Conservation (phyloP, 2,113 vertebrate species). For the Lycaon pictus region DNA sequence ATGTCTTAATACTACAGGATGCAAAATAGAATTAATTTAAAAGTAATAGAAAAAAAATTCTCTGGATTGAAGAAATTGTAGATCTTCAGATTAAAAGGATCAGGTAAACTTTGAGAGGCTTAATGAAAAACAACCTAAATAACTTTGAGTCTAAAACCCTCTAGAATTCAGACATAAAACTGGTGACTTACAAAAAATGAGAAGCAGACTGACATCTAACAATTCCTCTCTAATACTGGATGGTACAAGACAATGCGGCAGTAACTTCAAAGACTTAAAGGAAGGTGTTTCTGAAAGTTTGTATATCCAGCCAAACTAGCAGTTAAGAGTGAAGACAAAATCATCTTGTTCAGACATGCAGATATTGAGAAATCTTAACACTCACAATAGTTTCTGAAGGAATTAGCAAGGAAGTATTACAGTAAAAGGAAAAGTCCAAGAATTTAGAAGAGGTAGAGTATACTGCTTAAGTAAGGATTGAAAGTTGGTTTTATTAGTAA, state of each 20-base stretch:
- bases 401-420: constrained; percentile 36
- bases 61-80: neutral
- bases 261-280: neutral
- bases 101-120: constrained; percentile 12
- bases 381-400: neutral
- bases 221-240: neutral
- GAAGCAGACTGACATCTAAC: neutral
- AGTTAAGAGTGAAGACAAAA: neutral
- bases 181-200: neutral
- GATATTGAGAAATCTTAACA: constrained; percentile 11
- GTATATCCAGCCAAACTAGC: neutral
- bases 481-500: neutral
- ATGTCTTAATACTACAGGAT: neutral
- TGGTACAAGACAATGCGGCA: neutral
- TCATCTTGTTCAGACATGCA: neutral
- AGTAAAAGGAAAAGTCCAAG: neutral
- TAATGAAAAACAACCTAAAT: constrained; percentile 44
- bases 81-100: constrained; percentile 27
- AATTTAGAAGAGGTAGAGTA: neutral
- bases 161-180: constrained; percentile 7
- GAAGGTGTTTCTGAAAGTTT: constrained; percentile 5
- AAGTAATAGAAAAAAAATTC: constrained; percentile 44
- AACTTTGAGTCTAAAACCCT: neutral
- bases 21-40: constrained; percentile 43
- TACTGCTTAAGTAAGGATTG: neutral